Conservation (phyloP, 2,888 invertebrate species). For the Xanthia icteritia region DNA sequence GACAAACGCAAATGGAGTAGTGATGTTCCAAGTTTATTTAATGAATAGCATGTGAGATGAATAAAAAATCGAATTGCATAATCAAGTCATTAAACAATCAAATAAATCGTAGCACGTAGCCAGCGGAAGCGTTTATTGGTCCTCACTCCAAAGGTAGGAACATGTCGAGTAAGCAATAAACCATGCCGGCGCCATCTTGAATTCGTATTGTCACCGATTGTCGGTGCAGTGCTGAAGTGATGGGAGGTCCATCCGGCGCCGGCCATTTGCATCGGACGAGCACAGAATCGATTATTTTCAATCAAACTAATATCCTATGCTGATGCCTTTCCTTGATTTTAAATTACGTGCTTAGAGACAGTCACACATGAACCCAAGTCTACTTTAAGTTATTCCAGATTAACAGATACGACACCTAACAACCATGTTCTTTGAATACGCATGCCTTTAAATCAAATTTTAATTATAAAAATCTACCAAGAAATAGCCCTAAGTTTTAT, state of each 20-base stretch:
- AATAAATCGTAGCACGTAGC: constrained; percentile 82
- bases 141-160: constrained; percentile 72
- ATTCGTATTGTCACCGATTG: constrained; percentile 82
- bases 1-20: constrained; percentile 5
- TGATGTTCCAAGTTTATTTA: constrained; percentile 11
- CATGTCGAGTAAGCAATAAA: constrained; percentile 81
- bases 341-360: constrained; percentile 60
- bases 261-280: constrained; percentile 88
- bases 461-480: constrained; percentile 13
- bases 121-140: constrained; percentile 80
- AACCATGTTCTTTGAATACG: constrained; percentile 2
- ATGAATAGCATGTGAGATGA: constrained; percentile 25
- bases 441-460: constrained; percentile 16
- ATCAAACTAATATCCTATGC: constrained; percentile 69
- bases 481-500: constrained; percentile 14
- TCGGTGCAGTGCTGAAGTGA: constrained; percentile 81
- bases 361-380: constrained; percentile 33
- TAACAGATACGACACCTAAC: constrained; percentile 27
- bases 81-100: constrained; percentile 62
- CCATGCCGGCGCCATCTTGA: constrained; percentile 88
- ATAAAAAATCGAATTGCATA: constrained; percentile 45
- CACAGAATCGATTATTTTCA: constrained; percentile 83
- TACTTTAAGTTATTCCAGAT: constrained; percentile 39
- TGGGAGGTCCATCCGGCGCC: constrained; percentile 90
- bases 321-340: constrained; percentile 60